These are phyloP conservation scores for Calameuta pallipes DNA, from an alignment of 2,888 invertebrate species.

Conservation along the genomic window DNA sequence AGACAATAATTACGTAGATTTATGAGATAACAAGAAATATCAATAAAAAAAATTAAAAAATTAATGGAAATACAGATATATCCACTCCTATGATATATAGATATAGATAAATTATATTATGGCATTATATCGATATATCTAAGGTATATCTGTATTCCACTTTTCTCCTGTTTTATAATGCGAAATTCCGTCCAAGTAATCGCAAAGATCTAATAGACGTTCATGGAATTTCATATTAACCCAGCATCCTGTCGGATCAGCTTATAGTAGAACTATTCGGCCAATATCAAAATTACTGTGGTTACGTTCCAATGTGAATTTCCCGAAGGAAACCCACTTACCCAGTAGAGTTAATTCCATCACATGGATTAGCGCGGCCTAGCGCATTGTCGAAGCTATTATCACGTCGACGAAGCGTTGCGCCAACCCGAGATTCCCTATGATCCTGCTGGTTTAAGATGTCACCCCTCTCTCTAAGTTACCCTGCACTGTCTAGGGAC, in stretches of 20 bases:
- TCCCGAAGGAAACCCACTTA: constrained; percentile 4
- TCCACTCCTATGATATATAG: too few species aligned
- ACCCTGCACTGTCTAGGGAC: constrained; percentile 4
- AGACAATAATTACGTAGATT: background rate
- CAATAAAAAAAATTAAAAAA: too few species aligned
- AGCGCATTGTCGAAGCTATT: constrained; percentile 35
- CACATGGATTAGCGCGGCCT: constrained; percentile 22
- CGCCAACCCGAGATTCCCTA: background rate
- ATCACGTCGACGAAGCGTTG: constrained; percentile 17
- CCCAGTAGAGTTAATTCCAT: constrained; percentile 30
- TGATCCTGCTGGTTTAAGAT: constrained; percentile 4
- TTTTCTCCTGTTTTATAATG: background rate
- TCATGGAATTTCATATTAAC: constrained; percentile 40
- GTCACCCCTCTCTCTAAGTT: constrained; percentile 18
- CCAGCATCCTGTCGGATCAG: constrained; percentile 23
- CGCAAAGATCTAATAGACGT: constrained; percentile 27
- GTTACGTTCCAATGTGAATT: constrained; percentile 9
- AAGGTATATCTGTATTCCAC: background rate
- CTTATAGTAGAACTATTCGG: constrained; percentile 32
- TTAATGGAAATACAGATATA: too few species aligned
- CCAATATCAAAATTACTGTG: constrained; percentile 37
- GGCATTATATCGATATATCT: background rate
- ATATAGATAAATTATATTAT: background rate
- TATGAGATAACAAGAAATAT: background rate
- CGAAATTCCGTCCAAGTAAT: constrained; percentile 26